phyloP scores from a whole-genome alignment of 2,888 invertebrate species.

The Ceraclea dissimilis region DNA sequence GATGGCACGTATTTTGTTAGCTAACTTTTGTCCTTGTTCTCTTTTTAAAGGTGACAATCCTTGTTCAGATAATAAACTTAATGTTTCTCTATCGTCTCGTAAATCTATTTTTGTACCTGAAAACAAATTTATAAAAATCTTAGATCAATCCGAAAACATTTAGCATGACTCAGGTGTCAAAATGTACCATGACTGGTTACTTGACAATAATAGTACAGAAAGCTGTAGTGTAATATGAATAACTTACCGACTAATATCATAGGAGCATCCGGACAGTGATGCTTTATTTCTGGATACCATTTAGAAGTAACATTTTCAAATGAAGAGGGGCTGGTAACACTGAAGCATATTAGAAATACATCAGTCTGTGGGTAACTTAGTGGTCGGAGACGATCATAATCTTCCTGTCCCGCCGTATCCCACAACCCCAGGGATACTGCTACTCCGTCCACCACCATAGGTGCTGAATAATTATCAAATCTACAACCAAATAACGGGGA shows the following conservation, averaged over 20 bases:
- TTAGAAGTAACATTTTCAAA: constrained; percentile 99
- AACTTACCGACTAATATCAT: constrained; percentile 94
- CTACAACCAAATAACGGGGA: constrained; percentile 53
- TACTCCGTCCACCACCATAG: constrained; percentile 97
- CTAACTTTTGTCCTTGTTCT: constrained; percentile 97
- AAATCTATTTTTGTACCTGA: constrained; percentile 97
- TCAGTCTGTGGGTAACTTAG: constrained; percentile 98
- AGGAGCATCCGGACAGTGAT: constrained; percentile 99
- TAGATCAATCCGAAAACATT: too few relatives aligned
- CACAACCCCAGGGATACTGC: constrained; percentile 94
- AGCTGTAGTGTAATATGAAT: too few relatives aligned
- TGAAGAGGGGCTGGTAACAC: constrained; percentile 97
- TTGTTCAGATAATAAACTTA: constrained; percentile 85
- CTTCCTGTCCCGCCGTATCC: constrained; percentile 98
- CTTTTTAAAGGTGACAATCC: constrained; percentile 92
- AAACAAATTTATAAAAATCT: constrained; percentile 8
- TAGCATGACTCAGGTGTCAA: too few relatives aligned
- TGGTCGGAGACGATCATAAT: constrained; percentile 92
- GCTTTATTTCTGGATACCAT: constrained; percentile 99
- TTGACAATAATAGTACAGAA: too few relatives aligned
- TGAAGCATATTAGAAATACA: constrained; percentile 99
- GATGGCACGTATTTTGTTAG: constrained; percentile 96
- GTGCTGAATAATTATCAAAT: constrained; percentile 98
- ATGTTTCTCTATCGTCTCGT: constrained; percentile 93
- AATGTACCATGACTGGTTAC: too few relatives aligned